Evolutionary conservation across 2,888 invertebrate species (phyloP).

Genomic region (Drosophila borealis): DNA sequence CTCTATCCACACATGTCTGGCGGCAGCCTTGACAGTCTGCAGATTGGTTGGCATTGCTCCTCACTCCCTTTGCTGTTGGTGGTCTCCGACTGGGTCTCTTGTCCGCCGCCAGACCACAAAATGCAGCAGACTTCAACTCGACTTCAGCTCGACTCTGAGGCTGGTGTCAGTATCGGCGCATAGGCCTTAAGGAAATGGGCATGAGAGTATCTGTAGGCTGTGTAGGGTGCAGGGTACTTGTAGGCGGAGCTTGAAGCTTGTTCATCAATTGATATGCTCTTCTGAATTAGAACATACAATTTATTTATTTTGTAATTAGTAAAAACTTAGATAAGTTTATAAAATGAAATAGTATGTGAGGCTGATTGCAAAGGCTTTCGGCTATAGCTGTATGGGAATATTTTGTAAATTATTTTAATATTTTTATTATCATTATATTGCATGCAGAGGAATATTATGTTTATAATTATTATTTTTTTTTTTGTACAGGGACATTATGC

Average conservation of each 20-base stretch:
- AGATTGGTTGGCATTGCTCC: background rate
- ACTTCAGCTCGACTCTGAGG: constrained; percentile 9
- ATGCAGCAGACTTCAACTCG: constrained; percentile 10
- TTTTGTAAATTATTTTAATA: no score
- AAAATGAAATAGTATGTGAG: no score
- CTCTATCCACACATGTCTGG: background rate
- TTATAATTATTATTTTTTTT: no score
- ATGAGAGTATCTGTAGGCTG: background rate
- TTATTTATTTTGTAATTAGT: no score
- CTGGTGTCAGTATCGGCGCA: constrained; percentile 29
- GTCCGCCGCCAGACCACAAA: constrained; percentile 36
- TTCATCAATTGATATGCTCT: background rate
- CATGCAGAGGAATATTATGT: no score
- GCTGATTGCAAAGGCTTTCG: no score
- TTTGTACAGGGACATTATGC: no score
- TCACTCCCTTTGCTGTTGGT: constrained; percentile 22
- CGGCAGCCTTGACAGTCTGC: constrained; percentile 10
- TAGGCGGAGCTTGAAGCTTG: constrained; percentile 1
- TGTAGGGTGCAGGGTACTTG: constrained; percentile 5
- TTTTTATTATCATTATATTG: no score
- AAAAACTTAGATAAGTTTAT: no score
- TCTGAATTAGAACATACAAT: no score
- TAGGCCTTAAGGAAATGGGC: background rate
- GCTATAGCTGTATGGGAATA: no score
- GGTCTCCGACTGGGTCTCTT: constrained; percentile 13